Conservation (phyloP, 2,113 vertebrate species). For the Ancistrus triradiatus region DNA sequence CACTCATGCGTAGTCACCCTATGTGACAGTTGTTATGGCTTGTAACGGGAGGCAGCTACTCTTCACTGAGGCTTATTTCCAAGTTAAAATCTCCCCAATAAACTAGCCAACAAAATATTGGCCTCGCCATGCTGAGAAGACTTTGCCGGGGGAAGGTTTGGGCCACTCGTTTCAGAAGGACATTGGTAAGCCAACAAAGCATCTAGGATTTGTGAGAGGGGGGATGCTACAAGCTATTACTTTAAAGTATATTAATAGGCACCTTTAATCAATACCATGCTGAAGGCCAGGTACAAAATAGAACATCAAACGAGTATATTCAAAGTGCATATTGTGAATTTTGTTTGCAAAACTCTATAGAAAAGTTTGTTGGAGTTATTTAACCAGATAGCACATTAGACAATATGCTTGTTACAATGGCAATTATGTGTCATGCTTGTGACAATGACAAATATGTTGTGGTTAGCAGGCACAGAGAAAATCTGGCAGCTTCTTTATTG, state of each 20-base stretch:
- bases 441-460: constrained; percentile 59
- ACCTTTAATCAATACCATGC: constrained; percentile 18
- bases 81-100: constrained; percentile 52
- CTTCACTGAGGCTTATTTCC: constrained; percentile 57
- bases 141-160: constrained; percentile 47
- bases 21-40: constrained; percentile 69
- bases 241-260: too few relatives aligned
- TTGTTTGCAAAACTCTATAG: too few relatives aligned
- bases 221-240: too few relatives aligned
- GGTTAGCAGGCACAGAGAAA: constrained; percentile 61
- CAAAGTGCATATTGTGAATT: not conserved
- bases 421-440: constrained; percentile 61
- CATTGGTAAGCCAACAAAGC: constrained; percentile 64
- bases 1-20: constrained; percentile 62
- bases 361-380: too few relatives aligned
- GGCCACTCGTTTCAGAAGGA: constrained; percentile 54
- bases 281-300: constrained; percentile 8
- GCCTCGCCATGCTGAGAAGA: constrained; percentile 52
- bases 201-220: constrained; percentile 43
- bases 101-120: constrained; percentile 41
- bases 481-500: constrained; percentile 67
- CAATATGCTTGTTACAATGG: constrained; percentile 54
- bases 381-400: too few relatives aligned
- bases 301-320: not conserved
- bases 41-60: constrained; percentile 65